Evolutionary conservation across 1,140 invertebrate species (phyloP), one percentile per base, ranked within the genome.

Genomic region (Zophobas atratus): DNA sequence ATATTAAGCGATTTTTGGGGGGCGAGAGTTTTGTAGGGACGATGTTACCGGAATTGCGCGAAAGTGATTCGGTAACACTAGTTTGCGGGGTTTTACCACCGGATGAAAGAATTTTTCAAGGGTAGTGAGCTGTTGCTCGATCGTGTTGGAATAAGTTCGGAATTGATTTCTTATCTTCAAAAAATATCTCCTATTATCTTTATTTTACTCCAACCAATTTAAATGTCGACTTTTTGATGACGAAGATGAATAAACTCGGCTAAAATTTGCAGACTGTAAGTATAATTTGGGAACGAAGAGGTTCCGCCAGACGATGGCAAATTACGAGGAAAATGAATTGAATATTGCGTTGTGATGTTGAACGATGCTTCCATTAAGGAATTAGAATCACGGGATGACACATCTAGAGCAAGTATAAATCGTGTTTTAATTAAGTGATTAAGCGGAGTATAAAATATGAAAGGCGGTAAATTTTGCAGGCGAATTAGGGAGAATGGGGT

Each of bases 311-410:
- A 46, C 8, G 8, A 46, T 46, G 56, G 36, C 56, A 39, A 60
- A 60, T 60, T 60, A 36, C 35, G n/a, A 60, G 6, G 56, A 36
- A 60, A 60, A 60, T 39, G 36, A 60, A 60, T 60, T 36, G 36
- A 60, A 60, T 60, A 60, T 60, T 60, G 32, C 38, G 56, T 60
- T 60, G 34, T 36, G 56, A 38, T 60, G 56, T 32, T 60, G 56
- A 60, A 60, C 34, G 56, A 60, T 60, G 56, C 38, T 60, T 38
- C 56, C 56, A 60, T 60, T 60, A 60, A 39, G 56, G 36, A 60
- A 60, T 60, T 60, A 60, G 35, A 60, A 39, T 60, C 32, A 60
- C 34, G 36, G 33, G 8, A 36, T 60, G 56, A 60, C 56, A 60
- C 36, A 8, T 36, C 56, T 60, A 60, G 35, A 60, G 35, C 36